phyloP scores from a whole-genome alignment of 2,113 vertebrate genomes.

The Oreochromis spilurus region DNA sequence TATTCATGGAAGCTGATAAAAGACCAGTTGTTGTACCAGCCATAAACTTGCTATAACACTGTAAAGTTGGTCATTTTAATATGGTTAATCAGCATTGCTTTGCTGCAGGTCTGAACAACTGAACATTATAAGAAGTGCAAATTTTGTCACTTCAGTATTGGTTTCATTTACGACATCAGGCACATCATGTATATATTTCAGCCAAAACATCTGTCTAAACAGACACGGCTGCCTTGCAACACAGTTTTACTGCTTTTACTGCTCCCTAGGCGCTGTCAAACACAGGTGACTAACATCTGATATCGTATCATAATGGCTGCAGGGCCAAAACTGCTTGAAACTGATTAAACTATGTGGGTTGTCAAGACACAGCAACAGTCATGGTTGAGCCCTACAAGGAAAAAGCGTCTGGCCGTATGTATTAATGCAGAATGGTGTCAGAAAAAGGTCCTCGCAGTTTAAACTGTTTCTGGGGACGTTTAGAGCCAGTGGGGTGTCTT shows the following conservation, averaged over 20 bases:
- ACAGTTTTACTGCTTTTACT: neutral
- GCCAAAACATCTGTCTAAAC: neutral
- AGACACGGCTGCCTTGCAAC: neutral
- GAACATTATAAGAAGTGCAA: neutral
- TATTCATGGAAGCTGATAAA: rapidly evolving
- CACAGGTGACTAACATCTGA: neutral
- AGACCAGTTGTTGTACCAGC: rapidly evolving
- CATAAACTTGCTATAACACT: neutral
- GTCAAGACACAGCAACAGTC: neutral
- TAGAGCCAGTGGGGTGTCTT: neutral
- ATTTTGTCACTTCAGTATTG: neutral
- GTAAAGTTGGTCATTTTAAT: neutral
- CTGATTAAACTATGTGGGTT: neutral
- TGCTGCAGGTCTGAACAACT: neutral
- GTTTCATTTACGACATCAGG: neutral
- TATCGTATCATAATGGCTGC: neutral
- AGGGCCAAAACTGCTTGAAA: neutral
- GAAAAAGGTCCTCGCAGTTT: neutral
- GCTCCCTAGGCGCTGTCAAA: neutral
- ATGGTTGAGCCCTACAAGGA: neutral
- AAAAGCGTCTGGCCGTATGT: rapidly evolving
- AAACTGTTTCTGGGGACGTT: neutral
- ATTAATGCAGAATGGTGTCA: neutral
- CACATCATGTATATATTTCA: neutral
- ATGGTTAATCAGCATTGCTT: neutral